Evolutionary conservation across 2,113 vertebrate genomes (phyloP).

Genomic region (Cephalopterus ornatus): DNA sequence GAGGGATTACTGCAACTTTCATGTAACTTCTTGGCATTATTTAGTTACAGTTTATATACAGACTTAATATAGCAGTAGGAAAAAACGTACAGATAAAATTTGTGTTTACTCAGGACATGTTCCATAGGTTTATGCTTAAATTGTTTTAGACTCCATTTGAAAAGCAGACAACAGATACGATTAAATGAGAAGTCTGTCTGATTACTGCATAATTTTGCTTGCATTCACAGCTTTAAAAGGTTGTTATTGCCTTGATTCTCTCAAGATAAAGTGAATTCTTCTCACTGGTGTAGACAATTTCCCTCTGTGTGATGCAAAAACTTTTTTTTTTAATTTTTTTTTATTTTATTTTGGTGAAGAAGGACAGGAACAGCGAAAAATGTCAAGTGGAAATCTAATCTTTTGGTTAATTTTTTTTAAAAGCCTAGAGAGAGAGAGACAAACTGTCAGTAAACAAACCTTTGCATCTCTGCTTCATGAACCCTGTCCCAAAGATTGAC

Average conservation of each 20-base stretch:
- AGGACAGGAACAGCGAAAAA: not conserved
- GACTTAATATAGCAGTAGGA: not conserved
- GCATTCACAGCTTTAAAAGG: not conserved
- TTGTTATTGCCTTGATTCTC: not conserved
- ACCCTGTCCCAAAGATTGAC: not conserved
- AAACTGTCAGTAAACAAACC: not conserved
- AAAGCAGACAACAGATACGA: not conserved
- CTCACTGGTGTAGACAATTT: not conserved
- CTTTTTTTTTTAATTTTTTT: not conserved
- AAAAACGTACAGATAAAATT: not conserved
- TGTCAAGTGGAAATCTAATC: not conserved
- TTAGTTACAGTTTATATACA: not conserved
- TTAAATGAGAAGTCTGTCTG: not conserved
- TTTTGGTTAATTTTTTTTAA: not conserved
- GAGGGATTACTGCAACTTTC: not conserved
- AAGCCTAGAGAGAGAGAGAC: not conserved
- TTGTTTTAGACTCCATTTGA: not conserved
- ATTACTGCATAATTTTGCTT: not conserved
- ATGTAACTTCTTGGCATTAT: not conserved
- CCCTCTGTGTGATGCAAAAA: not conserved
- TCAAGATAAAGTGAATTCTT: not conserved
- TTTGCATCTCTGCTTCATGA: not conserved
- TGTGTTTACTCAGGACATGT: not conserved
- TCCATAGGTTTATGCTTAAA: not conserved
- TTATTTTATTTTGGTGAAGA: no score